phyloP scores from a whole-genome alignment of 2,797 vertebrate species.

The Vireo griseus region DNA sequence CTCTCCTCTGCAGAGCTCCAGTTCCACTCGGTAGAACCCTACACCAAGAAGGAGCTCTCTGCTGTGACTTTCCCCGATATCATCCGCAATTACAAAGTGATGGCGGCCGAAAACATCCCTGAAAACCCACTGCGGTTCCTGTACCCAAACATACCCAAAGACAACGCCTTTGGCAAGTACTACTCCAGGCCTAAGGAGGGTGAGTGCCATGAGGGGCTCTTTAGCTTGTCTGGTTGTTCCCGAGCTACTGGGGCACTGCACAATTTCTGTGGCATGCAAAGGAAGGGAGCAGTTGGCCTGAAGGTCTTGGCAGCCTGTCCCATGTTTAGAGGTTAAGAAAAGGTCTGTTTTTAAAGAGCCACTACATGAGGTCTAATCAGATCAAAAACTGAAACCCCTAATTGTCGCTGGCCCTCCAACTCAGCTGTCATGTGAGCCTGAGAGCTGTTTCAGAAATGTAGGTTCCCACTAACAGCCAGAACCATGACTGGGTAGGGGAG shows the following conservation, averaged over 20 bases:
- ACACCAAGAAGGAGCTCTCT: conserved; percentile 91
- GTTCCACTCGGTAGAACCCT: conserved; percentile 93
- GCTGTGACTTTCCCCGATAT: conserved; percentile 94
- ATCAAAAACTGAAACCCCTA: not conserved
- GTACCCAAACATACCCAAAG: conserved; percentile 87
- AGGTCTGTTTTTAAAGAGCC: not conserved
- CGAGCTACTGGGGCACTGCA: not conserved
- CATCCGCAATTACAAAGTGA: conserved; percentile 95
- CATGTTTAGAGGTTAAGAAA: not conserved
- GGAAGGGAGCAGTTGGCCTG: not conserved
- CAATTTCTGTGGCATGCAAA: not conserved
- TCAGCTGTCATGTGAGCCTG: not conserved
- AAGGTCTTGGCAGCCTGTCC: not conserved
- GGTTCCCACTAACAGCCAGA: not conserved
- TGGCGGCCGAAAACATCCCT: conserved; percentile 95
- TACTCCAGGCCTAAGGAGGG: conserved; percentile 90
- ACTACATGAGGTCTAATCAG: not conserved
- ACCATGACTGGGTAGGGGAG: not conserved
- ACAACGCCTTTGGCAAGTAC: conserved; percentile 93
- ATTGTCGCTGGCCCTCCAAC: fast-evolving
- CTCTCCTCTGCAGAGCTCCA: conserved; percentile 72
- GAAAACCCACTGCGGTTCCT: conserved; percentile 94
- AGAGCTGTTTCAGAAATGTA: not conserved
- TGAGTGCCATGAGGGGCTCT: conserved; percentile 53
- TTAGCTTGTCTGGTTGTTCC: not conserved